Base-by-base conservation (phyloP, 2,888 invertebrate species). In the Lasius platythorax region DNA sequence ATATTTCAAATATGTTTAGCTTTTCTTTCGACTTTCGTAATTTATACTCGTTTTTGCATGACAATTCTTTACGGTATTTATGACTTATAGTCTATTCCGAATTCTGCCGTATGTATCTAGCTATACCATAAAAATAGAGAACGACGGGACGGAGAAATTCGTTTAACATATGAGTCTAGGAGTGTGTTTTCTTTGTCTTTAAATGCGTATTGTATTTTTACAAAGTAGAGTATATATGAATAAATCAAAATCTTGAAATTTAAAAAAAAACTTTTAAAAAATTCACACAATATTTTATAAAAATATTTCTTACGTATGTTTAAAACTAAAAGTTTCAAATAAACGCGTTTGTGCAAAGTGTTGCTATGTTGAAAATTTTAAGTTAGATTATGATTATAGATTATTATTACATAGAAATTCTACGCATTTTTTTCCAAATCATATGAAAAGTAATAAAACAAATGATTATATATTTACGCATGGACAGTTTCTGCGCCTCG, bases 41-140 rank as follows among this genome's bases (percentile, higher is more conserved):
- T 15, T 61, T 61, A 30, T 61, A 61, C 15, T 61, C 61, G 40
- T 64, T 23, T 40, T 37, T 33, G 63, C 9, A 23, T 23, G 23
- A 23, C n/a, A 4, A 30, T 61, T 81, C 43, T 12, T 18, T 37
- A 66, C 40, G 30, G 40, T 67, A 79, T 61, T 82, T 79, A 76
- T 63, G 76, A 82, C 73, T 79, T 68, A 76, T 76, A 79, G 76
- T 83, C 79, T 82, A 88, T 83, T 89, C 86, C 85, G 86, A 84
- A 83, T 88, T 87, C 85, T 85, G 81, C 50, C 84, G 74, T 83
- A 81, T 84, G 87, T 87, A 83, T 87, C 89, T 8, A 90, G 84
- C 87, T 89, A 87, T 75, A 53, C 64, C 58, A 75, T 82, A 85
- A 87, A 85, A 86, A 89, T 84, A 87, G 83, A 83, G 63, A 82